A percentile compares a stretch with the other conserved stretches of the same genome.
Conservation (phyloP, 2,888 invertebrate species). For the Himalopsyche tibetana region DNA sequence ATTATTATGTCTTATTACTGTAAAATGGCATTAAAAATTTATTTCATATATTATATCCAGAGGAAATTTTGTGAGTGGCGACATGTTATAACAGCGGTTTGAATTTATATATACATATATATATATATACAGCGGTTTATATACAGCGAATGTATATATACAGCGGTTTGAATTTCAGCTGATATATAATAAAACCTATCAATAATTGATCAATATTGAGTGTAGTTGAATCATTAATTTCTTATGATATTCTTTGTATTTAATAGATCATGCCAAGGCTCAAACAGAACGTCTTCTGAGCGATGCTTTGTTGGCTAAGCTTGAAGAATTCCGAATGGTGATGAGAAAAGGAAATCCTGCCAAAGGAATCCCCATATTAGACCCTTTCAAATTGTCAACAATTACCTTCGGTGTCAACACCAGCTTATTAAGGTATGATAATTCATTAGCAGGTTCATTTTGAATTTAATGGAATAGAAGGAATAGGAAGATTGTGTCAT, state of each 20-base stretch:
- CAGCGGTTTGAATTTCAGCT: not conserved
- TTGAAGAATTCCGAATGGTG: constrained; percentile 56
- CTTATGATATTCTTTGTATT: not conserved
- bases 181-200: not conserved
- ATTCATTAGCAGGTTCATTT: not conserved
- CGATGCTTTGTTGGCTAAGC: constrained; percentile 5
- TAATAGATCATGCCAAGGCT: not conserved
- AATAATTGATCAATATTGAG: not conserved
- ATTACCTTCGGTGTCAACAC: constrained; percentile 51
- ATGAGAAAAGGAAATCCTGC: constrained; percentile 56
- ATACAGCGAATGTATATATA: no score
- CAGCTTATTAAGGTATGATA: constrained; percentile 33
- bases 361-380: constrained; percentile 60
- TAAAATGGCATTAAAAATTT: no score
- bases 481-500: no score
- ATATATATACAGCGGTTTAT: not conserved
- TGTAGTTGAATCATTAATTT: not conserved
- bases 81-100: not conserved
- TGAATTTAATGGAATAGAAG: no score
- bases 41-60: no score
- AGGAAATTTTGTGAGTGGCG: no score
- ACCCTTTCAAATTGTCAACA: constrained; percentile 53
- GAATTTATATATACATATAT: no score
- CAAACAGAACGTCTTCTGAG: constrained; percentile 46
- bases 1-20: no score